Conservation (phyloP, 2,888 invertebrate genomes). For the Scaptomyza flava region DNA sequence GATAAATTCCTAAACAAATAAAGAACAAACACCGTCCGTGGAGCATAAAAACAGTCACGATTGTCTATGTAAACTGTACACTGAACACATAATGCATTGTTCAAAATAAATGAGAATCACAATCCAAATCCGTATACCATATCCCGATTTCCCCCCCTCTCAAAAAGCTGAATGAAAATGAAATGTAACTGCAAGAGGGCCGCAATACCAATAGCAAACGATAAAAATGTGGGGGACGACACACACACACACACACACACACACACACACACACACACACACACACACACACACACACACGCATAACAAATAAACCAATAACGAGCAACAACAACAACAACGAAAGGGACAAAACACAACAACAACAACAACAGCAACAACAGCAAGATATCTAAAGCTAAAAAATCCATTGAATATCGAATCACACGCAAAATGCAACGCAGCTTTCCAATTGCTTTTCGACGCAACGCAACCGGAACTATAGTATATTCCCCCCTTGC, state of each 20-base stretch:
- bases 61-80: neutral
- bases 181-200: slow-evolving; percentile 55
- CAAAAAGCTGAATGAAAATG: slow-evolving; percentile 29
- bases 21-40: slow-evolving; percentile 23
- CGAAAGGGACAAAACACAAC: slow-evolving; percentile 22
- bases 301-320: slow-evolving; percentile 66
- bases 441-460: slow-evolving; percentile 58
- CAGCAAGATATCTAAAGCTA: slow-evolving; percentile 33
- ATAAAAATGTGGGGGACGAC: slow-evolving; percentile 27
- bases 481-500: neutral
- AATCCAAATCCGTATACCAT: slow-evolving; percentile 28
- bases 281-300: slow-evolving; percentile 27
- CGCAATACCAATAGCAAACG: slow-evolving; percentile 42
- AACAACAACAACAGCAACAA: slow-evolving; percentile 24
- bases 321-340: slow-evolving; percentile 43
- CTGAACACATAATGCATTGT: slow-evolving; percentile 46
- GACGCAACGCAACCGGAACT: slow-evolving; percentile 39
- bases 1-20: slow-evolving; percentile 61
- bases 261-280: slow-evolving; percentile 47
- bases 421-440: slow-evolving; percentile 63
- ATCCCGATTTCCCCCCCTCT: neutral
- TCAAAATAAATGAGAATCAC: slow-evolving; percentile 42
- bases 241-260: neutral
- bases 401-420: slow-evolving; percentile 52
- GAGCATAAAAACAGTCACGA: neutral